Evolutionary conservation across 2,797 vertebrate species (phyloP).

Genomic region (Galago senegalensis): DNA sequence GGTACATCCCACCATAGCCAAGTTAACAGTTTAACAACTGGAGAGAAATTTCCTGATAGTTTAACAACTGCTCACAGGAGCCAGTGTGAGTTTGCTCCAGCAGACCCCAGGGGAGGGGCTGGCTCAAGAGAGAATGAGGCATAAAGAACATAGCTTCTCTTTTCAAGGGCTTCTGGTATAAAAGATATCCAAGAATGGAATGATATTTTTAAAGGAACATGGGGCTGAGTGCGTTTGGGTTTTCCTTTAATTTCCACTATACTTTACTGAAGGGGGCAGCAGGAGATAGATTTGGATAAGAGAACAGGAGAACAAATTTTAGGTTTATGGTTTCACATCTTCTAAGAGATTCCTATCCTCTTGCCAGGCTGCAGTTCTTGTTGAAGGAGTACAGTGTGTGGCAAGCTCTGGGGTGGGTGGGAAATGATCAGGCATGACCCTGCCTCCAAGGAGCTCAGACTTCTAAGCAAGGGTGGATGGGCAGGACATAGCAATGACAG

Average conservation of each 20-base stretch:
- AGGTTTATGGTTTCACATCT: background rate
- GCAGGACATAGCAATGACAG: background rate
- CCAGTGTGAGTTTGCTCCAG: background rate
- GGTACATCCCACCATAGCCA: background rate
- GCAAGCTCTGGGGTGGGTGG: background rate
- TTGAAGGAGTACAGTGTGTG: background rate
- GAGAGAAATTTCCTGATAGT: background rate
- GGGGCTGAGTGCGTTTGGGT: background rate
- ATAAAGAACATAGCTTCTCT: no score
- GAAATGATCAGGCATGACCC: background rate
- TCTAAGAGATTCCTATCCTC: background rate
- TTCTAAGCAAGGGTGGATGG: background rate
- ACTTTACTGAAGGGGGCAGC: background rate
- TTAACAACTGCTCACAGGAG: background rate
- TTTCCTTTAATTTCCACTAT: background rate
- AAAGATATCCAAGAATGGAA: background rate
- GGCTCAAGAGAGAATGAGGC: no score
- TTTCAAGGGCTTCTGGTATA: background rate
- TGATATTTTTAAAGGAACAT: background rate
- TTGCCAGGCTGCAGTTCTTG: background rate
- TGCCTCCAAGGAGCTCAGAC: background rate
- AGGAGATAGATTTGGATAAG: no score
- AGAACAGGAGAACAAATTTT: background rate
- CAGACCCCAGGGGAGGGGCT: background rate
- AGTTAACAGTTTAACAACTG: background rate